These are phyloP conservation scores for Esox lucius DNA, from an alignment of 2,797 vertebrate species.

Conservation along the genomic window DNA sequence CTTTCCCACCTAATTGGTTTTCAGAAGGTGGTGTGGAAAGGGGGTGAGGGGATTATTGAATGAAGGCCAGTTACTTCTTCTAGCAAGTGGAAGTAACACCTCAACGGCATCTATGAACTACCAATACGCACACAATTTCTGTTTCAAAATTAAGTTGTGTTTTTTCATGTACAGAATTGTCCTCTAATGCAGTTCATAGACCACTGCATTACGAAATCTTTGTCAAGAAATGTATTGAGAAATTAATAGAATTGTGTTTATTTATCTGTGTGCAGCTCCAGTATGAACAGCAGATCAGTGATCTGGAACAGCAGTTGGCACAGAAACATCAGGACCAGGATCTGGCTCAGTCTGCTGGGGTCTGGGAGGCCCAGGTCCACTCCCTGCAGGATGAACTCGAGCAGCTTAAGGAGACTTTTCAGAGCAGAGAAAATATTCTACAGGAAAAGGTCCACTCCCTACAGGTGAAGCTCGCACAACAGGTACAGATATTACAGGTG, in stretches of 20 bases:
- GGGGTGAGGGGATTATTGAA: too few relatives aligned
- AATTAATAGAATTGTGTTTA: not conserved
- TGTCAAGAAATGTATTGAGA: not conserved
- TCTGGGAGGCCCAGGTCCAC: slow-evolving; percentile 27
- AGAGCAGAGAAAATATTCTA: slow-evolving; percentile 68
- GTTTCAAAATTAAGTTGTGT: too few relatives aligned
- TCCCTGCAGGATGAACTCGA: slow-evolving; percentile 74
- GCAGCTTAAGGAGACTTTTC: slow-evolving; percentile 65
- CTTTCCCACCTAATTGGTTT: too few relatives aligned
- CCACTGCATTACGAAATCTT: not conserved
- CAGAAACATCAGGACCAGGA: slow-evolving; percentile 55
- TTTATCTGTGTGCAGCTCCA: slow-evolving; percentile 18
- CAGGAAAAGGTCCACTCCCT: slow-evolving; percentile 77
- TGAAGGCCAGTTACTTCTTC: too few relatives aligned
- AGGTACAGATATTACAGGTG: slow-evolving; percentile 43
- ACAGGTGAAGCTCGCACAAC: slow-evolving; percentile 72
- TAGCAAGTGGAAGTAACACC: too few relatives aligned
- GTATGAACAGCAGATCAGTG: slow-evolving; percentile 86
- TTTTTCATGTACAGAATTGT: too few relatives aligned
- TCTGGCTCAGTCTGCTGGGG: slow-evolving; percentile 21
- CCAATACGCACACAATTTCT: too few relatives aligned
- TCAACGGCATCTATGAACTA: too few relatives aligned
- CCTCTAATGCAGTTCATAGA: not conserved
- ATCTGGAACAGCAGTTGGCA: slow-evolving; percentile 81
- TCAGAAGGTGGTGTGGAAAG: too few relatives aligned